Percentiles rank a stretch among this genome's conserved stretches.
These are phyloP conservation scores for Limenitis camilla DNA, from an alignment of 2,888 invertebrate species.

Conservation along the genomic window DNA sequence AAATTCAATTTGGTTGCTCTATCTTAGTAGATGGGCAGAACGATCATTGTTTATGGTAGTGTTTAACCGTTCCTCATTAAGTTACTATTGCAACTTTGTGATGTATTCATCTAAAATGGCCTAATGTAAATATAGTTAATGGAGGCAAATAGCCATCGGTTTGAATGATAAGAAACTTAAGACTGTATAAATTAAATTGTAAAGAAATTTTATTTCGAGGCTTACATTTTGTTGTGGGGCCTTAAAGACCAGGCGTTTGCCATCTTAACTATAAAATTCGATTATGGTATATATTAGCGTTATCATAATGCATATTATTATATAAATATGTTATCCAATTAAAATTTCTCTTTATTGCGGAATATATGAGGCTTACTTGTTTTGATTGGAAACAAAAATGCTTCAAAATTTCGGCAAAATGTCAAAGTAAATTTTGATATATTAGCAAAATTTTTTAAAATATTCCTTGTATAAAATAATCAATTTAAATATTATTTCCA, in stretches of 20 bases:
- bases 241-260: no score
- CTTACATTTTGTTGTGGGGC: no score
- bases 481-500: neutral
- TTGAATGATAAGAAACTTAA: neutral
- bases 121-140: neutral
- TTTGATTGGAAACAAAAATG: neutral
- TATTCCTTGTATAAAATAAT: neutral
- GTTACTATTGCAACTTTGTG: neutral
- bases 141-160: neutral
- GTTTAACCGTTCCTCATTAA: constrained; percentile 1
- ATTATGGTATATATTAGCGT: no score
- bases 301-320: no score
- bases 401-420: constrained; percentile 10
- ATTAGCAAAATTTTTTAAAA: neutral
- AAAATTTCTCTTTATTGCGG: no score
- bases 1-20: no score
- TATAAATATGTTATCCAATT: no score
- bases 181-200: neutral
- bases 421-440: constrained; percentile 2
- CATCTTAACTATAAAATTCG: no score
- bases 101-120: neutral
- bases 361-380: no score
- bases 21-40: no score
- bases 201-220: no score
- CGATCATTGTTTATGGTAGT: neutral